A percentile compares a stretch with the other conserved stretches of the same genome.
These are phyloP conservation scores for Drosophila prolongata DNA, from an alignment of 2,888 invertebrate species.

Conservation along the genomic window DNA sequence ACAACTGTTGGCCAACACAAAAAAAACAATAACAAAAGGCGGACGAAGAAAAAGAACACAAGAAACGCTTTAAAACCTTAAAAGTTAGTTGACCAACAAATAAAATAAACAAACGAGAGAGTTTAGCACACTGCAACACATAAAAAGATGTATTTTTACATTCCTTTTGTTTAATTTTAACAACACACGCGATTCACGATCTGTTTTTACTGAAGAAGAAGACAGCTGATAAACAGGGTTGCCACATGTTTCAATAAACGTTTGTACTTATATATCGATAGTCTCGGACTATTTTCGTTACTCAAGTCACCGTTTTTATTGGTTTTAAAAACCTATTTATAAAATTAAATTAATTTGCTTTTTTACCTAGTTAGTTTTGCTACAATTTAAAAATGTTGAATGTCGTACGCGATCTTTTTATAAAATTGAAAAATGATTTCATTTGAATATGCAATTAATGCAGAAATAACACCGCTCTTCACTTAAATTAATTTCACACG, in stretches of 20 bases:
- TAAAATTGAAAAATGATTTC: too few species aligned
- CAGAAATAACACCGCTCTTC: background rate
- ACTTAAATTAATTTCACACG: constrained; percentile 1
- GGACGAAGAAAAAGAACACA: too few species aligned
- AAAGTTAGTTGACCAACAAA: too few species aligned
- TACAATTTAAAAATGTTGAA: too few species aligned
- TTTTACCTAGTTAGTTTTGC: too few species aligned
- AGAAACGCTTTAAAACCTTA: too few species aligned
- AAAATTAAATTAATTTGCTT: too few species aligned
- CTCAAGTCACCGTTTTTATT: background rate
- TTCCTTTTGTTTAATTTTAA: background rate
- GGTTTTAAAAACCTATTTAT: background rate
- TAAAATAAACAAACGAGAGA: background rate
- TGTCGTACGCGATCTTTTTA: too few species aligned
- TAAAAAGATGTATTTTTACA: too few species aligned
- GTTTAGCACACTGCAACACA: background rate
- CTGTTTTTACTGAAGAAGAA: background rate
- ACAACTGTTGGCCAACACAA: too few species aligned
- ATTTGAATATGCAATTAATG: background rate
- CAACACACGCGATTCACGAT: background rate
- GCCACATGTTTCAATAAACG: background rate
- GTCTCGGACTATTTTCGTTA: background rate
- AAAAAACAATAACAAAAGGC: too few species aligned
- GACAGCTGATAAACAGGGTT: background rate
- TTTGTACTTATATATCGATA: background rate